Evolutionary conservation across 2,888 invertebrate genomes (phyloP).

Genomic region (Agrilus mali): DNA sequence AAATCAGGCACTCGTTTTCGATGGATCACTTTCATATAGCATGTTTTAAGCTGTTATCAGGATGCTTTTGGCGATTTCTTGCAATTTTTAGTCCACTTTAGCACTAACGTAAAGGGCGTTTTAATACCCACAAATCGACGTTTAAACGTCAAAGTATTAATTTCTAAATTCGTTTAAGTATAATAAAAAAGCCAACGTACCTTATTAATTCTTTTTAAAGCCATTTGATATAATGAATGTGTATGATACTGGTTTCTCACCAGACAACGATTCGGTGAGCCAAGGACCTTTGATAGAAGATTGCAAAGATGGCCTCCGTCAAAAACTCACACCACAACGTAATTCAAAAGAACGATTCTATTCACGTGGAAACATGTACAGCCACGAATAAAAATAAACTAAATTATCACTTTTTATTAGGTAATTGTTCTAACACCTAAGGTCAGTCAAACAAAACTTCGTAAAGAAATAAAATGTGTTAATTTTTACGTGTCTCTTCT

Average conservation of each 20-base stretch:
- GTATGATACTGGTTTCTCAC: constrained; percentile 64
- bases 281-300: constrained; percentile 77
- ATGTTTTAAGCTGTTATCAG: too few relatives aligned
- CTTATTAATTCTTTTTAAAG: constrained; percentile 97
- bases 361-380: too few relatives aligned
- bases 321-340: constrained; percentile 65
- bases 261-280: constrained; percentile 73
- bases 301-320: constrained; percentile 76
- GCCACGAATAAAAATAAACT: too few relatives aligned
- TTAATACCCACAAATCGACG: constrained; percentile 22
- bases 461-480: too few relatives aligned
- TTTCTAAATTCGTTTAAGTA: too few relatives aligned
- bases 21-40: too few relatives aligned
- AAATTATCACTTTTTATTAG: too few relatives aligned
- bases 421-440: too few relatives aligned
- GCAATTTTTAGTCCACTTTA: constrained; percentile 54
- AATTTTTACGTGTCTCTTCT: too few relatives aligned
- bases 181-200: constrained; percentile 45
- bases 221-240: constrained; percentile 65
- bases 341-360: constrained; percentile 38
- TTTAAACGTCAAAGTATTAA: constrained; percentile 12
- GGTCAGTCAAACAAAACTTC: too few relatives aligned
- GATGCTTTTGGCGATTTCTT: constrained; percentile 32
- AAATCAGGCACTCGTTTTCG: too few relatives aligned
- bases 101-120: constrained; percentile 47